Base-by-base conservation (phyloP, 2,113 vertebrate species). In the Casuarius casuarius region DNA sequence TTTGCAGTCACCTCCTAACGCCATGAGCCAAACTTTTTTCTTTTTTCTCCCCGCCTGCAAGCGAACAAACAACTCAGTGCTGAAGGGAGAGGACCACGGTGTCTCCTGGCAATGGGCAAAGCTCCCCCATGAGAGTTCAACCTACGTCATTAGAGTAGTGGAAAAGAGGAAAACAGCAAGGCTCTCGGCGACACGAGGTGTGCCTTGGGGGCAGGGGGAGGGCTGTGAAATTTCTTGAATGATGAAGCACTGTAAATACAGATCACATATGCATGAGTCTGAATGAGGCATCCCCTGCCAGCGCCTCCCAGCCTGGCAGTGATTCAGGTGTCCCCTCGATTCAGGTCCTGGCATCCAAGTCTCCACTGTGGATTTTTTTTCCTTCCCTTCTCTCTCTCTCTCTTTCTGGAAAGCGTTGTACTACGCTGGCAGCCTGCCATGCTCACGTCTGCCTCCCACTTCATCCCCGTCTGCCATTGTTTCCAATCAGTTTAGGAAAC, bases 401-500 rank as follows among this genome's bases (percentile, higher is more conserved):
- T 26, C 40, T 71, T 65, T 90, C 92, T 95, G 95, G 88, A 84
- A 92, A 92, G 80, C 1, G 1, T 9, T 48, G 66, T 87, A 38
- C 87, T 25, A 11, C 0, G 18, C 94, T 98, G 97, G 98, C 97
- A 97, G 73, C 51, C 81, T 65, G 91, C 98, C 97, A 97, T 1
- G 78, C 73, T 96, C 91, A 91, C 35, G 38, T 90, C 97, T 97
- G 95, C 96, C 97, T 98, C 96, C 97, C 92, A 88, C 97, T 95
- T 96, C 97, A 97, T 96, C 97, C 97, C 97, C 56, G 97, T 97
- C 97, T 98, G 97, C 97, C 94, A 97, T 98, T 98, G 98, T 98
- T 98, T 98, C 97, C 97, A 97, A 96, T 98, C 97, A 95, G 97
- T 98, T 98, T 97, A 98, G 98, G 97, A 98, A 98, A 98, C 96